Evolutionary conservation across 2,888 invertebrate species (phyloP), one percentile per base, ranked within the genome.

Genomic region (Calliphora vomitoria): DNA sequence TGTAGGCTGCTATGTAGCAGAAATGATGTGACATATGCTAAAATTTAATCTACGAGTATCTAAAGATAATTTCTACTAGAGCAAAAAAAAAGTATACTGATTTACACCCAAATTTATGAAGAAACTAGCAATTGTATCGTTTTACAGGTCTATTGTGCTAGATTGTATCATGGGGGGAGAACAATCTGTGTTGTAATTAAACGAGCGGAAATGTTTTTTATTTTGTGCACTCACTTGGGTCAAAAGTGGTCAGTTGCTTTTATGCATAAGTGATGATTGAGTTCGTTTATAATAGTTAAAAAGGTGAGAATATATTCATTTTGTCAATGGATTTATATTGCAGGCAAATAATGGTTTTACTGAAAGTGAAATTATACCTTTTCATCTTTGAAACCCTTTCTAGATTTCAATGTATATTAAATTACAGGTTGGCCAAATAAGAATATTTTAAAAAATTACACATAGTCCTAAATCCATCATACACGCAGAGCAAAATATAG

Each of bases 41-140:
- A 50, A 50, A 50, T 47, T 62, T 31, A 64, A 81, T 81, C 62
- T 72, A 25, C 25, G 25, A 1, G 1, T 25, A 11, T 60, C 47
- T 79, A 44, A 58, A 44, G 35, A 58, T 31, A 47, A 15, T 31
- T 69, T 18, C 47, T 68, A 31, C 2, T 18, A 10, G 44, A 18
- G 72, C 31, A 50, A 15, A 31, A 55, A 44, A 44, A 41, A 41
- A 25, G 53, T 72, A 81, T 13, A 41, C 1, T 72, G 64, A 82
- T 82, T 55, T 74, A 41, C 62, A 74, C 55, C 64, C 64, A 82
- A 47, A 55, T 82, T 55, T 55, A n/a, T 44, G 31, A 11, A 72
- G 53, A 55, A 72, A 82, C 72, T 55, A 8, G 64, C 6, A 81
- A 81, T 81, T 64, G 72, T 72, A 41, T 15, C 71, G 41, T 41